Percentiles rank a stretch among this genome's conserved stretches.
Conservation (phyloP, 2,888 invertebrate species). For the Vannuccia rotundouncinata region DNA sequence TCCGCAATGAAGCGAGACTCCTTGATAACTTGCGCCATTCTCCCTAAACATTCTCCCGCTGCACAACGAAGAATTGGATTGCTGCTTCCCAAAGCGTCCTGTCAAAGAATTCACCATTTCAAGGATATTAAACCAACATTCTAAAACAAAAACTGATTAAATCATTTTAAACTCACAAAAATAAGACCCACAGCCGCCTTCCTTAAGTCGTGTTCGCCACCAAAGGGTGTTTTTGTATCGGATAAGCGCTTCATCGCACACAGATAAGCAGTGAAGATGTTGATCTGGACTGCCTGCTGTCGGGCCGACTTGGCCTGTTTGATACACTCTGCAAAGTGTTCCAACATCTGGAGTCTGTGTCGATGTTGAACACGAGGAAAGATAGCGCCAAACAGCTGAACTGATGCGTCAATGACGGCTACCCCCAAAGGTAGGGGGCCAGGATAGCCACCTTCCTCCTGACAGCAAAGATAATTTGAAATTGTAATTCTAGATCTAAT, state of each 20-base stretch:
- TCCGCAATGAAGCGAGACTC: slow-evolving; percentile 81
- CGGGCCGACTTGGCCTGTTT: slow-evolving; percentile 78
- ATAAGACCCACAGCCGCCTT: slow-evolving; percentile 69
- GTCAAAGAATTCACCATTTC: slow-evolving; percentile 3
- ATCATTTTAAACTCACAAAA: slow-evolving; percentile 65
- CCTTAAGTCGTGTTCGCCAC: slow-evolving; percentile 75
- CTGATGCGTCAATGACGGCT: slow-evolving; percentile 89
- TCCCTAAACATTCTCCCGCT: slow-evolving; percentile 85
- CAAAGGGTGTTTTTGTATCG: slow-evolving; percentile 73
- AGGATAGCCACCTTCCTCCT: slow-evolving; percentile 41
- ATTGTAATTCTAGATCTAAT: background rate
- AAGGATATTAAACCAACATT: background rate
- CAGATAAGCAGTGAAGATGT: slow-evolving; percentile 85
- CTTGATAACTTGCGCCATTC: slow-evolving; percentile 73
- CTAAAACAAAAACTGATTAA: background rate
- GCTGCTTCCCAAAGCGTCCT: slow-evolving; percentile 58
- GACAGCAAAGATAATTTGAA: background rate
- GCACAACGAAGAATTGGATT: slow-evolving; percentile 73
- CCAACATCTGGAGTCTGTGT: slow-evolving; percentile 91
- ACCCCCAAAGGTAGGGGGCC: slow-evolving; percentile 76
- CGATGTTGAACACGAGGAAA: slow-evolving; percentile 84
- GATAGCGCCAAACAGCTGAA: slow-evolving; percentile 81
- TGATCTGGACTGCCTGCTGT: slow-evolving; percentile 87
- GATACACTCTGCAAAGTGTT: slow-evolving; percentile 90
- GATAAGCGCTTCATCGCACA: slow-evolving; percentile 74